Percentiles rank a stretch among this genome's conserved stretches.
Evolutionary conservation across 1,140 invertebrate genomes (phyloP).

Genomic region (Orius laevigatus): DNA sequence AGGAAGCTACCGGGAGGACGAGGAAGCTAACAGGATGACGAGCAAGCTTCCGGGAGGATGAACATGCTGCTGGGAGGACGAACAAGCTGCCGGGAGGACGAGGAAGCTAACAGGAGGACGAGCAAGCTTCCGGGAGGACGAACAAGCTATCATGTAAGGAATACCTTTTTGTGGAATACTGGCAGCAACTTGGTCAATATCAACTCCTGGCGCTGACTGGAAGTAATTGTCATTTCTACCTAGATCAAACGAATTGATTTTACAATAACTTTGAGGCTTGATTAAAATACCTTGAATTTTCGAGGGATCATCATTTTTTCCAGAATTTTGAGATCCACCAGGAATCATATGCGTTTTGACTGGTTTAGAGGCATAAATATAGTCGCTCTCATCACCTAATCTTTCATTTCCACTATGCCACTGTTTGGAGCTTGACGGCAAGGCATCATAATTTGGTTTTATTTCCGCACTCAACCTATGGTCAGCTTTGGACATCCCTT

Average conservation of each 20-base stretch:
- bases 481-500: too few species aligned
- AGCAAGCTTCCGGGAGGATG: background rate
- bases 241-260: background rate
- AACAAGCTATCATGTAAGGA: background rate
- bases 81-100: background rate
- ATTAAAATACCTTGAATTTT: background rate
- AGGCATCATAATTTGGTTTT: too few species aligned
- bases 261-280: background rate
- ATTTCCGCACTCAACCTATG: too few species aligned
- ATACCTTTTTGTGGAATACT: constrained; percentile 20
- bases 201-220: constrained; percentile 19
- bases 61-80: background rate
- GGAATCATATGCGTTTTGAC: background rate
- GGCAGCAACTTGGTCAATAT: constrained; percentile 23
- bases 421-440: too few species aligned
- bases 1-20: background rate
- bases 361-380: too few species aligned
- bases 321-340: background rate
- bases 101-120: background rate
- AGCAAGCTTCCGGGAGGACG: background rate
- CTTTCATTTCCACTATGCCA: too few species aligned
- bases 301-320: background rate
- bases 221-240: constrained; percentile 7
- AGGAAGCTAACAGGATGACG: background rate
- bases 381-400: too few species aligned